These are phyloP conservation scores for Phylloscopus collybita DNA, from an alignment of 2,797 vertebrate genomes.

Conservation along the genomic window DNA sequence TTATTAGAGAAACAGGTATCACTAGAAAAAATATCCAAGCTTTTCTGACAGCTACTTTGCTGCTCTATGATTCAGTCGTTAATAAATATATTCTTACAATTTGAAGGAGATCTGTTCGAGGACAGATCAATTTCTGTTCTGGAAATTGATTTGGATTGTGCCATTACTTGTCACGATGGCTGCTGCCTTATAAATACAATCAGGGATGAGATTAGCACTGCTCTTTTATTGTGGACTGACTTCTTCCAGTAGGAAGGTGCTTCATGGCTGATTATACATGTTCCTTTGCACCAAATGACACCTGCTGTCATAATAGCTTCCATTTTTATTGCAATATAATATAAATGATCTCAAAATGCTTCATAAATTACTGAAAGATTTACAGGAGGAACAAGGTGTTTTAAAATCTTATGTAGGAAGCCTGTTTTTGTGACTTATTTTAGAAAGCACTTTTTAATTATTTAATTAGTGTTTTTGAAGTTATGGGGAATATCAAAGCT, in stretches of 20 bases:
- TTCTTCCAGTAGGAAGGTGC: not conserved
- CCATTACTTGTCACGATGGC: not conserved
- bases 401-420: conserved; percentile 2
- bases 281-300: conserved; percentile 32
- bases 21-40: not conserved
- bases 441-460: not conserved
- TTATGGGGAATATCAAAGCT: not conserved
- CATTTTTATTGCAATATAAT: conserved; percentile 44
- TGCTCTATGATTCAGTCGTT: not conserved
- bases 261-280: conserved; percentile 17
- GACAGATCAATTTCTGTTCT: not conserved
- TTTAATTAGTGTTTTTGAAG: not conserved
- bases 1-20: not conserved
- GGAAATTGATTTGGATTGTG: not conserved
- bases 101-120: not conserved
- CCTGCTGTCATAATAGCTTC: conserved; percentile 50
- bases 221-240: not conserved
- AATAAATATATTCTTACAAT: not conserved
- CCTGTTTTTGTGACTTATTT: conserved; percentile 16
- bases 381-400: conserved; percentile 27
- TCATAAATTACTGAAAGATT: conserved; percentile 41
- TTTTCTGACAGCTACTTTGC: not conserved
- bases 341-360: conserved; percentile 30
- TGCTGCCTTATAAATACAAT: not conserved
- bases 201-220: not conserved